Conservation (phyloP, 1,140 invertebrate species). For the Papilio polytes region DNA sequence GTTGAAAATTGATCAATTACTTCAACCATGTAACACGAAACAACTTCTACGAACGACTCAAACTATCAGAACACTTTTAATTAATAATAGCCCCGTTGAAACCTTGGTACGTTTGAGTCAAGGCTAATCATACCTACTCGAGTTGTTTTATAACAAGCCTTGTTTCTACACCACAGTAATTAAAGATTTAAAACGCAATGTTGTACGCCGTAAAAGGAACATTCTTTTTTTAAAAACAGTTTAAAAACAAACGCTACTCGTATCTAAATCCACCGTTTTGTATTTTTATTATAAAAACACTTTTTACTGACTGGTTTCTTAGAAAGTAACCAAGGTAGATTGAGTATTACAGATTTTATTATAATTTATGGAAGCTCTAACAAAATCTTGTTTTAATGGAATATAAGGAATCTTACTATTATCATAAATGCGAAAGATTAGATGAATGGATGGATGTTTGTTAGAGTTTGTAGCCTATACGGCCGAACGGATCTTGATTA, state of each 20-base stretch:
- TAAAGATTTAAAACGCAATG: not conserved
- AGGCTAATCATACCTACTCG: constrained; percentile 3
- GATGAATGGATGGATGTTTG: too few species aligned
- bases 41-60: constrained; percentile 7
- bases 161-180: not conserved
- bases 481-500: too few species aligned
- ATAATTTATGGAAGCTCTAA: not conserved
- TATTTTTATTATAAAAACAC: not conserved
- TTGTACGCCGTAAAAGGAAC: not conserved
- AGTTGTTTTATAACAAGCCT: constrained; percentile 8
- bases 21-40: constrained; percentile 14
- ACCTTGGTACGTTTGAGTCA: constrained; percentile 8
- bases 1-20: constrained; percentile 20
- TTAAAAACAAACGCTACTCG: not conserved
- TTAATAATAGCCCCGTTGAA: constrained; percentile 16
- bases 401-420: not conserved
- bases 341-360: too few species aligned
- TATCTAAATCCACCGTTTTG: not conserved
- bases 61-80: constrained; percentile 22
- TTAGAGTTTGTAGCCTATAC: too few species aligned
- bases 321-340: not conserved
- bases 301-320: not conserved
- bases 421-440: too few species aligned
- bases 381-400: too few species aligned
- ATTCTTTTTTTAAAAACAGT: not conserved